phyloP scores from a whole-genome alignment of 2,797 vertebrate species.

The Brotula barbata region DNA sequence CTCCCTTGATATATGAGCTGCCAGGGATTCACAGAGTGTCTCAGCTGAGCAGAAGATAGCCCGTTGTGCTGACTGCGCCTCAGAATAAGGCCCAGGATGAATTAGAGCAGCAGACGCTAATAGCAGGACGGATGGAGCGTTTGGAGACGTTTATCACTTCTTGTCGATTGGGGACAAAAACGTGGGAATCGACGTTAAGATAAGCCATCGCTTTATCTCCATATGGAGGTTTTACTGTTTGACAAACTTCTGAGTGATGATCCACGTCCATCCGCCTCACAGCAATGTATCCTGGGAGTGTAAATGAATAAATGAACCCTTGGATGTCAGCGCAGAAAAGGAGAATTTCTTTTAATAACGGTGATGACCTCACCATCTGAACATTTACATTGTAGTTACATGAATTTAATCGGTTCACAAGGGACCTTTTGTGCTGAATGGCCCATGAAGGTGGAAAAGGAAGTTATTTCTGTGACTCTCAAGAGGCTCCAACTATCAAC shows the following conservation, averaged over 20 bases:
- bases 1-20: conserved; percentile 89
- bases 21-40: conserved; percentile 80
- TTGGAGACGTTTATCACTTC: conserved; percentile 52
- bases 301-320: neutral
- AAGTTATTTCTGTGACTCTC: conserved; percentile 46
- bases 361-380: conserved; percentile 37
- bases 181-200: conserved; percentile 50
- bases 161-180: conserved; percentile 51
- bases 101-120: conserved; percentile 28
- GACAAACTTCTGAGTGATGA: conserved; percentile 47
- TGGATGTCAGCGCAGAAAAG: neutral
- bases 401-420: conserved; percentile 41
- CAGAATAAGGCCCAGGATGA: conserved; percentile 45
- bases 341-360: neutral
- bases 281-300: neutral
- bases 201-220: conserved; percentile 40
- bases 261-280: no score
- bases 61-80: conserved; percentile 54
- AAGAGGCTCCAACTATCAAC: conserved; percentile 48
- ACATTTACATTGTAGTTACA: conserved; percentile 54
- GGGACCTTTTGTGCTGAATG: conserved; percentile 41
- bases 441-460: conserved; percentile 32
- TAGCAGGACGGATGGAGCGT: conserved; percentile 48
- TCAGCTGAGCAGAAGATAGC: conserved; percentile 66
- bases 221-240: conserved; percentile 22